A percentile compares a stretch with the other conserved stretches of the same genome.
These are phyloP conservation scores for Micoletzkya japonica DNA, from an alignment of 2,888 invertebrate species.

Conservation along the genomic window DNA sequence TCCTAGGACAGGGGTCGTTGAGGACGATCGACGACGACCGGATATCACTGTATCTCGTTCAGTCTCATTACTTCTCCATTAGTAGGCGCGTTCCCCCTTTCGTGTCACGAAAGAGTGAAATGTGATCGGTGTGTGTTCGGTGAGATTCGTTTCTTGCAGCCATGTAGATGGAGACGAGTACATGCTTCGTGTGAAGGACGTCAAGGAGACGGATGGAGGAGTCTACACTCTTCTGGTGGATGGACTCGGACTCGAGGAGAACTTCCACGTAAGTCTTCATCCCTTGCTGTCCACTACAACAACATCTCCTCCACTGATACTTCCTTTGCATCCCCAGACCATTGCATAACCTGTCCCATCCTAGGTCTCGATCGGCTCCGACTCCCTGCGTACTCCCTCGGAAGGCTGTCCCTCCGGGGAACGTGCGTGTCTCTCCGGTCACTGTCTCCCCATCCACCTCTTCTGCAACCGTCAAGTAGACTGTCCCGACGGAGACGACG, in stretches of 20 bases:
- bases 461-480: slow-evolving; percentile 51
- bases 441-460: slow-evolving; percentile 46
- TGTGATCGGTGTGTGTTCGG: no score
- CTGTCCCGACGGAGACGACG: slow-evolving; percentile 55
- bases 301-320: not conserved
- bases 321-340: not conserved
- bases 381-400: slow-evolving; percentile 35
- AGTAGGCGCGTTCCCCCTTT: no score
- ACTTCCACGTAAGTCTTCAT: slow-evolving; percentile 7
- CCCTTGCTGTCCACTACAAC: not conserved
- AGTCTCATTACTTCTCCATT: slow-evolving; percentile 34
- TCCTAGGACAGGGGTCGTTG: slow-evolving; percentile 41
- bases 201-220: slow-evolving; percentile 41
- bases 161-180: slow-evolving; percentile 43
- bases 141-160: not conserved
- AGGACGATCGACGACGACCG: slow-evolving; percentile 35
- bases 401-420: slow-evolving; percentile 49
- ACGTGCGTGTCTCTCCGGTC: slow-evolving; percentile 48
- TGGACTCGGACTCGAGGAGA: slow-evolving; percentile 45
- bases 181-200: slow-evolving; percentile 38
- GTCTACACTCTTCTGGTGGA: slow-evolving; percentile 44
- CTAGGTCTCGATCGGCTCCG: slow-evolving; percentile 42
- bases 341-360: not conserved
- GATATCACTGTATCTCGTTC: slow-evolving; percentile 33
- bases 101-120: no score